Evolutionary conservation across 2,113 vertebrate genomes (phyloP).

Genomic region (Girardinichthys multiradiatus): DNA sequence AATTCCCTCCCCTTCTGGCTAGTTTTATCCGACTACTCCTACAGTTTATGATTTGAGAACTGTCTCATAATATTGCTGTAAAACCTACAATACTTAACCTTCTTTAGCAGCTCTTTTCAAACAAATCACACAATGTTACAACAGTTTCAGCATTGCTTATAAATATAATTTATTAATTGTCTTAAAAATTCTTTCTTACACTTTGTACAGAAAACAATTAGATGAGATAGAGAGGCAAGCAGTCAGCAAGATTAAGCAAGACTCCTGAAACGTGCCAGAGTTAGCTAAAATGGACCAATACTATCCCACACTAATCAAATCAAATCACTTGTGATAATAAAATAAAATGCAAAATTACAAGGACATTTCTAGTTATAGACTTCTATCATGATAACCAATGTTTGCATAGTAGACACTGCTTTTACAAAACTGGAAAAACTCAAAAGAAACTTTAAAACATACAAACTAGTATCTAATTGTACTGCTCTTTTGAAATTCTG

Average conservation of each 20-base stretch:
- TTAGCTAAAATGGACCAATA: slow-evolving; percentile 81
- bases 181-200: slow-evolving; percentile 99
- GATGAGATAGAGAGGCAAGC: slow-evolving; percentile 86
- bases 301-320: slow-evolving; percentile 78
- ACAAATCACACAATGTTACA: slow-evolving; percentile 32
- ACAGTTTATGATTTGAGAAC: background rate
- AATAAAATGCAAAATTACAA: slow-evolving; percentile 80
- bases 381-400: slow-evolving; percentile 85
- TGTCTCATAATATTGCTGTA: too few species aligned
- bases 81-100: background rate
- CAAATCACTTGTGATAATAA: slow-evolving; percentile 71
- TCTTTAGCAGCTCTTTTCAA: slow-evolving; percentile 12
- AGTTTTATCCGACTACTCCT: background rate
- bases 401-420: slow-evolving; percentile 98
- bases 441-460: slow-evolving; percentile 63
- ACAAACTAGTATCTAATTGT: slow-evolving; percentile 76
- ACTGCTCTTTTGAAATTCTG: slow-evolving; percentile 67
- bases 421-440: slow-evolving; percentile 74
- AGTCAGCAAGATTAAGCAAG: slow-evolving; percentile 84
- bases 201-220: slow-evolving; percentile 91
- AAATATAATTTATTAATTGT: slow-evolving; percentile 99
- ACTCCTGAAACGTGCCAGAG: slow-evolving; percentile 84
- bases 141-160: slow-evolving; percentile 88
- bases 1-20: slow-evolving; percentile 16
- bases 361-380: slow-evolving; percentile 81